Base-by-base conservation (phyloP, 2,888 invertebrate species). In the Thera britannica region DNA sequence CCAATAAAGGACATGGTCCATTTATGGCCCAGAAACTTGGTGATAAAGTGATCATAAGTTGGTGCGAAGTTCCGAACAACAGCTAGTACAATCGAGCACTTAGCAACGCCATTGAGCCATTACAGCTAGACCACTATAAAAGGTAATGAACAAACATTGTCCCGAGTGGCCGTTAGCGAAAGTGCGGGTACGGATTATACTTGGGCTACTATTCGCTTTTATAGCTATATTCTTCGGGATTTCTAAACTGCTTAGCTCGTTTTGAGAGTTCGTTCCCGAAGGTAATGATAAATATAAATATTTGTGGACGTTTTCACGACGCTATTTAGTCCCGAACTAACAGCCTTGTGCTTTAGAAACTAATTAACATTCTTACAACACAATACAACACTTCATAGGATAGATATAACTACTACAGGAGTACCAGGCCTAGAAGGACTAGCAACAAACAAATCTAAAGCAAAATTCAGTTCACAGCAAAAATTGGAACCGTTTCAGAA, bases 41-140 rank as follows among this genome's bases (percentile, higher is more conserved):
- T 23, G 51, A 52, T 52, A 34, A 52, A 52, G 9, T 34, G 34
- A 9, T 51, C 34, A 52, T 46, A 34, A 9, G 34, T 52, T 34
- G 8, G 41, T 35, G 7, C 52, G 52, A 63, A 61, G 63, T 57
- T 52, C 41, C 49, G 49, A 41, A 12, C 58, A 35, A 46, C 55
- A 60, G 48, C 62, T 35, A 46, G 61, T 57, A 58, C 59, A 60
- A 65, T 58, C 48, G n/a, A n/a, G 52, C 63, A 66, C 70, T 70
- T 52, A 63, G 62, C 44, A 11, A 51, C 59, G 48, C 58, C 57
- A 68, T 59, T 68, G 71, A 70, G 57, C 75, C 66, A 72, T 76
- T 73, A 66, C 64, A 54, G 58, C 65, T 70, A 65, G 54, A 67
- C 49, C 68, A 64, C 66, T 75, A 80, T 81, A 81, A 81, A 81